Base-by-base conservation (phyloP, 2,113 vertebrate genomes). In the Aepyceros melampus region DNA sequence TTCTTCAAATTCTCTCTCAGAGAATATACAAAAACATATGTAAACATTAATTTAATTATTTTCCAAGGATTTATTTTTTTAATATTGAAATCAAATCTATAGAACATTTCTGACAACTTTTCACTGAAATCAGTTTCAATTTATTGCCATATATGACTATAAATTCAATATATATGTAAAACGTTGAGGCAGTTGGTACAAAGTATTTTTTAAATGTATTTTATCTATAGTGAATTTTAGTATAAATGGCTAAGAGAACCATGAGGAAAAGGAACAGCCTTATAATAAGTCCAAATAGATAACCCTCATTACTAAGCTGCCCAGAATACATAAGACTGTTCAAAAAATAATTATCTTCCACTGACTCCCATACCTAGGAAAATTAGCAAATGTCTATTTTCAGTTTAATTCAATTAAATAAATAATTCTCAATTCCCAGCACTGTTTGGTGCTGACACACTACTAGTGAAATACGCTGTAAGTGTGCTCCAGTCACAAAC, bases 381-480 rank as follows among this genome's bases (percentile, higher is more conserved):
- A 97, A 94, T 55, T 6, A 95, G 25, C 17, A 84, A 27, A 49
- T 85, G 76, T 58, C 27, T 97, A 62, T 76, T 96, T 97, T 67
- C n/a, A 91, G 29, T 92, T 95, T 87, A 53, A 78, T 96, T 74
- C 40, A n/a, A 51, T 86, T 95, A 97, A 96, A 83, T 87, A 96
- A 97, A 96, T 87, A 92, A 89, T 96, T 83, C 78, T 62, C 82
- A 91, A 89, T 71, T 87, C 51, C 94, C 94, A 92, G 3, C 76
- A 9, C 64, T 82, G 11, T 27, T 43, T 43, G 3, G 3, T 90
- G 13, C 71, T 27, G 40, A 76, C 43, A 76, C 3, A 40, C 67
- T 74, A 6, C 67, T 40, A 43, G 47, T 51, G 31, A 97, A 88
- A 64, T 40, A n/a, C 1, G 9, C 9, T 85, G 78, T 51, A 91